Percentiles rank a stretch among this genome's conserved stretches.
Conservation (phyloP, 2,113 vertebrate species). For the Macroglossus sobrinus region DNA sequence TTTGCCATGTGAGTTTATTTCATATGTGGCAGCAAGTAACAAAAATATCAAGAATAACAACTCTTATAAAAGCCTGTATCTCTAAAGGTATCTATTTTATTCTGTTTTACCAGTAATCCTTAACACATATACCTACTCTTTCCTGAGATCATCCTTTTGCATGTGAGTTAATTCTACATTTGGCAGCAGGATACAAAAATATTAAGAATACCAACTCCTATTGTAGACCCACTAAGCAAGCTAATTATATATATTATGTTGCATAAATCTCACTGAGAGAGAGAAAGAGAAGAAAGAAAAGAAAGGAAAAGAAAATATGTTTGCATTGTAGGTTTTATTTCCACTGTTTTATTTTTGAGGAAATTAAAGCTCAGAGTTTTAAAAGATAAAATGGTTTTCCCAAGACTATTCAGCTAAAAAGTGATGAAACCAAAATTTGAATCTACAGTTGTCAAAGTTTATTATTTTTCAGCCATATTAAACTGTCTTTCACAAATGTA, state of each 20-base stretch:
- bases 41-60: no score
- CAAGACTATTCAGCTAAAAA: background rate
- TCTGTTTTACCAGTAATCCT: background rate
- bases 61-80: background rate
- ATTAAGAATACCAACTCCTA: background rate
- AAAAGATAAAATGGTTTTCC: background rate
- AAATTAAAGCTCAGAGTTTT: background rate
- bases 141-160: background rate
- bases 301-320: background rate
- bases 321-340: background rate
- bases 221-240: background rate
- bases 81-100: background rate
- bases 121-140: background rate
- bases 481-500: background rate
- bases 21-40: no score
- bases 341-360: background rate
- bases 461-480: background rate
- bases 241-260: background rate
- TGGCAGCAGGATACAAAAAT: background rate
- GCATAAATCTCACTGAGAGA: background rate
- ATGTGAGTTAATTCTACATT: background rate
- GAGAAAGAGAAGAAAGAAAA: background rate
- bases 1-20: background rate
- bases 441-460: background rate
- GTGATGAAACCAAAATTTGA: background rate